Conservation (phyloP, 2,113 vertebrate genomes). For the Oxyura jamaicensis region DNA sequence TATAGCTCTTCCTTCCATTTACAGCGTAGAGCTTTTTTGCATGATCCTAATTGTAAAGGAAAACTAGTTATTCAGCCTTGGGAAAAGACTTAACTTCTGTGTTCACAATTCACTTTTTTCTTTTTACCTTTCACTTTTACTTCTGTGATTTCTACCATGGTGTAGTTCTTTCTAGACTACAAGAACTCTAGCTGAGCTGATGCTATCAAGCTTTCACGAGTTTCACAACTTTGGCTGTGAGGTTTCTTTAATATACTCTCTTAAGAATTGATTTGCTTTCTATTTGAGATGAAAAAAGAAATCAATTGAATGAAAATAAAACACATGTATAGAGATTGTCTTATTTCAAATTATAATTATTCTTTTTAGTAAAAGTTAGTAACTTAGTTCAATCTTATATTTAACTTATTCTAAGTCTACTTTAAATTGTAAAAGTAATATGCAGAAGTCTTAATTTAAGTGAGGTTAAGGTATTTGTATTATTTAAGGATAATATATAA, state of each 20-base stretch:
- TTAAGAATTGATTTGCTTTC: background rate
- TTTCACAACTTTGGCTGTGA: background rate
- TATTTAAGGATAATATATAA: background rate
- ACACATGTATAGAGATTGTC: background rate
- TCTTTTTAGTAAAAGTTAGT: background rate
- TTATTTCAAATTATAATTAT: background rate
- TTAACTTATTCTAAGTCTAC: background rate
- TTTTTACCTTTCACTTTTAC: slow-evolving; percentile 8
- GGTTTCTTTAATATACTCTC: background rate
- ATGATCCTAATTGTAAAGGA: background rate
- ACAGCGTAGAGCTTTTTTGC: background rate
- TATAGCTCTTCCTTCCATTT: background rate
- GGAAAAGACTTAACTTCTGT: background rate
- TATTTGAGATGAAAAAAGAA: background rate
- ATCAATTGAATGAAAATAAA: background rate
- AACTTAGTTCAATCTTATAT: background rate
- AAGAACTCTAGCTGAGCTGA: background rate
- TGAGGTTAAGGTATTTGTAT: background rate
- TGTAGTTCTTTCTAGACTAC: background rate
- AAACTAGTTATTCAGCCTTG: background rate
- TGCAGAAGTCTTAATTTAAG: background rate
- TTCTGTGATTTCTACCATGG: background rate
- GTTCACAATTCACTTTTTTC: background rate
- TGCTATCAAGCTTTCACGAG: background rate
- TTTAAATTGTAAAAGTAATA: background rate